Base-by-base conservation (phyloP, 2,113 vertebrate genomes). In the Pipa parva region DNA sequence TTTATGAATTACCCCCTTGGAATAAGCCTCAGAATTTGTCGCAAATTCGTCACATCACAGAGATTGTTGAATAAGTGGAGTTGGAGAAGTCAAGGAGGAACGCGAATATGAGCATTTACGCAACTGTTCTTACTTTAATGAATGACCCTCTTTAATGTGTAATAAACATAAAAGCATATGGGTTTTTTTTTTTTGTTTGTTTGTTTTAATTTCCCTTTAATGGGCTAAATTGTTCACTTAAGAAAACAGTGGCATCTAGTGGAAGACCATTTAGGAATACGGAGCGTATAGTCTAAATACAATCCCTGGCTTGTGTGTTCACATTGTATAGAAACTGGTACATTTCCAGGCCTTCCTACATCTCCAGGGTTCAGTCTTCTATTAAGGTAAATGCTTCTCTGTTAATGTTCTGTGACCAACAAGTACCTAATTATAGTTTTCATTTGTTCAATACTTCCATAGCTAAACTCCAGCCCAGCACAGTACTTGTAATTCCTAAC, bases 211-310 rank as follows among this genome's bases (percentile, higher is more conserved):
- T n/a, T n/a, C n/a, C n/a, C n/a, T n/a, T n/a, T 33, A 12, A 33
- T 7, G 10, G 31, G 31, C 31, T n/a, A n/a, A 33, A 33, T 12
- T 33, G 20, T 21, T 22, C 46, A 8, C 46, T 3, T 22, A 18
- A 49, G 46, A 49, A 49, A 49, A 49, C 18, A 22, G 46, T 49
- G 46, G 18, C 46, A 49, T 22, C 46, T 49, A 21, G 18, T 49
- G 46, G 46, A 22, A 49, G 1, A 20, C 7, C 20, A 11, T 4
- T 13, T 11, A 10, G 4, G 15, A 7, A 11, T 7, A 22, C 18
- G 7, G 10, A 5, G 46, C 7, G 12, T 22, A n/a, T n/a, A 42
- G 15, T 1, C 13, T 17, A n/a, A n/a, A n/a, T n/a, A n/a, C n/a
- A n/a, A 42, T 42, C 39, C 13, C 17, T 2, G 39, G 39, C 2